Percentiles rank a stretch among this genome's conserved stretches.
These are phyloP conservation scores for Osedax fenrisi DNA, from an alignment of 2,888 invertebrate species.

Conservation along the genomic window DNA sequence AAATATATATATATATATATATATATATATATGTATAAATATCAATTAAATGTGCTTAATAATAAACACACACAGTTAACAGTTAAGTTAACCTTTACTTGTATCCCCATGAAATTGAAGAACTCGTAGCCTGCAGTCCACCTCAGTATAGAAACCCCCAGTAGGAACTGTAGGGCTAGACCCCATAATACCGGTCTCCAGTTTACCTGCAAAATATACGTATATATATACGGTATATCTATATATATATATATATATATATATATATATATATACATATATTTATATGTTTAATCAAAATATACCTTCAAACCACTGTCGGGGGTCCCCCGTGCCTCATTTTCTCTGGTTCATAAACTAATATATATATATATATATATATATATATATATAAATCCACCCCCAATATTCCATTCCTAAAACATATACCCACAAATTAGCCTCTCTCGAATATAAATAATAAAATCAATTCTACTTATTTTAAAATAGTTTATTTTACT, in stretches of 20 bases:
- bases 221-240: neutral
- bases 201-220: conserved; percentile 34
- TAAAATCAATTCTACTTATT: no score
- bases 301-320: no score
- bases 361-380: no score
- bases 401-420: no score
- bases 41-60: no score
- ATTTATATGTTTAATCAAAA: neutral
- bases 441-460: no score
- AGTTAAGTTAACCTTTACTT: conserved; percentile 30
- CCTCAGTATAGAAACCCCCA: conserved; percentile 35
- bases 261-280: conserved; percentile 15
- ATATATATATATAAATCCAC: no score
- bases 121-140: conserved; percentile 35
- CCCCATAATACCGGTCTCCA: conserved; percentile 48
- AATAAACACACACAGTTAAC: no score
- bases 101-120: conserved; percentile 36
- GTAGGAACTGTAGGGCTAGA: conserved; percentile 35
- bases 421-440: no score
- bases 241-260: conserved; percentile 17
- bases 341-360: no score
- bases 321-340: no score
- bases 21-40: conserved; percentile 23
- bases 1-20: neutral
- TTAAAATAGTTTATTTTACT: no score